Conservation (phyloP, 2,888 invertebrate genomes). For the Drosophila seclusa region DNA sequence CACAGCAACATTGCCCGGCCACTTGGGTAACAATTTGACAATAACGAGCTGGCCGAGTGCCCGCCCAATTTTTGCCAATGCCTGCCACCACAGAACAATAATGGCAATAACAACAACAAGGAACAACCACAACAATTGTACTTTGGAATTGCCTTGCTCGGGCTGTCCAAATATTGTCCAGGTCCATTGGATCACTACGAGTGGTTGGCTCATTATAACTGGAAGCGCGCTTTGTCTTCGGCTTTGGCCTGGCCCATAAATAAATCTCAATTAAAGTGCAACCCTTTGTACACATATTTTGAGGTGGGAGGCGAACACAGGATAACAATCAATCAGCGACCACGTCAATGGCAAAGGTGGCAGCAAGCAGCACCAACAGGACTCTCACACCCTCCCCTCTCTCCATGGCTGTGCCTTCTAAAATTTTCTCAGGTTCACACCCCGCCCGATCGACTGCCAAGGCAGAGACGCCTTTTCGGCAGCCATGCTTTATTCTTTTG, state of each 20-base stretch:
- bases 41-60: conserved; percentile 68
- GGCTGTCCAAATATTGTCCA: conserved; percentile 75
- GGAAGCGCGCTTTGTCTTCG: conserved; percentile 58
- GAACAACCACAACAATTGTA: conserved; percentile 61
- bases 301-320: conserved; percentile 11
- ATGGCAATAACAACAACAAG: conserved; percentile 32
- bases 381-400: background rate
- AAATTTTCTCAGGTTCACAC: conserved; percentile 67
- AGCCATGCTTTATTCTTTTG: conserved; percentile 63
- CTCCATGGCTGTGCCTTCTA: background rate
- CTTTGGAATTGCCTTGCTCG: conserved; percentile 64
- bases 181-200: conserved; percentile 44
- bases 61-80: conserved; percentile 71
- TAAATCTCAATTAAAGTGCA: conserved; percentile 80
- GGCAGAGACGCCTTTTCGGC: conserved; percentile 57
- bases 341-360: conserved; percentile 34
- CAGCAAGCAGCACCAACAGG: conserved; percentile 30
- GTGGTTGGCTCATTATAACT: conserved; percentile 75
- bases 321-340: conserved; percentile 72
- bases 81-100: conserved; percentile 48
- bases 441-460: conserved; percentile 27
- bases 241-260: conserved; percentile 61
- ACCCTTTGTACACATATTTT: conserved; percentile 56
- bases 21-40: conserved; percentile 75
- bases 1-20: conserved; percentile 6